Base-by-base conservation (phyloP, 1,140 invertebrate species). In the Lepidurus couesii region DNA sequence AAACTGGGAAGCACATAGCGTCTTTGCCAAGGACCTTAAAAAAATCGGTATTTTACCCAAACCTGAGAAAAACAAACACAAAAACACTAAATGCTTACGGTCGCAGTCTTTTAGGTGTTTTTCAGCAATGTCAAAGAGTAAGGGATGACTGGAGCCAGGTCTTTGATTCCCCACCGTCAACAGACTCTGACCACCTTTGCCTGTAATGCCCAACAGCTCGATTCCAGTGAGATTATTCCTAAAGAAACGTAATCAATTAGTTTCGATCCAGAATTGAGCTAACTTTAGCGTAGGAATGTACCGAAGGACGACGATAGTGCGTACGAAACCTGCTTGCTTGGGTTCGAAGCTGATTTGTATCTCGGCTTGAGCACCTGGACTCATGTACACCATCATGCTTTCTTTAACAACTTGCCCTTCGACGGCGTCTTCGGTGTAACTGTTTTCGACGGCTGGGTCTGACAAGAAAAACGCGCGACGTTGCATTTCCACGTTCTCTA, bases 151-250 rank as follows among this genome's bases (percentile, higher is more conserved):
- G 0, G 91, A 91, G 7, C 93, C 93, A 0, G 95, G 92, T 75
- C 92, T 91, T 1, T 93, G 90, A 84, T 95, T 96, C n/a, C 92
- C 95, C 83, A 98, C 92, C 82, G 93, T 92, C 84, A 98, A 92
- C 84, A 94, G 90, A 10, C 95, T 94, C 80, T 90, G 85, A 1
- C 93, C 93, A 13, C 95, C 95, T 81, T 92, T 89, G 0, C 95
- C 96, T 75, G 89, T 90, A 43, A 98, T 83, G 81, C 91, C 89
- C 13, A 97, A 85, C 16, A 91, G 90, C 86, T 99, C 96, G 81
- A 98, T 86, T 74, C 95, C 91, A 1, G 96, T 98, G 81, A 98
- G 87, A 85, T 99, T 98, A 85, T 98, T 99, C 82, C 96, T 92
- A 85, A 81, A 84, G 81, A 83, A 74, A 73, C 83, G 65, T 44